Percentiles rank a stretch among this genome's conserved stretches.
These are phyloP conservation scores for Temnothorax ravouxi DNA, from an alignment of 2,888 invertebrate species.

Conservation along the genomic window DNA sequence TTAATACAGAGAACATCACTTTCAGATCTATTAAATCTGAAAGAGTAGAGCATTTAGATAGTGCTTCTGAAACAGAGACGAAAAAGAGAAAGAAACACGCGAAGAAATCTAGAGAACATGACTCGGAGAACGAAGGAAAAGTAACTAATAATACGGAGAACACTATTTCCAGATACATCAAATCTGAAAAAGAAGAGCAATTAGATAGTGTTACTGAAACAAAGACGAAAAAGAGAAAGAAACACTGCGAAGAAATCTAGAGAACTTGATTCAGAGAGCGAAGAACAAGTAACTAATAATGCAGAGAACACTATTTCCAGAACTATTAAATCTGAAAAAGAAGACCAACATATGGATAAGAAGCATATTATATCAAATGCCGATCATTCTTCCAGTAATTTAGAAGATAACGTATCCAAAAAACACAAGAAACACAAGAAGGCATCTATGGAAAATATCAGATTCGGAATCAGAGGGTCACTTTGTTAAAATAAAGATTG, in stretches of 20 bases:
- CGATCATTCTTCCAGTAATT: constrained; percentile 4
- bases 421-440: constrained; percentile 39
- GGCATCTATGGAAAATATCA: background rate
- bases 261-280: constrained; percentile 1
- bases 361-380: background rate
- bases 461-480: background rate
- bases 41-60: background rate
- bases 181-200: constrained; percentile 21
- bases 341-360: constrained; percentile 16
- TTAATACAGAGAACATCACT: too few relatives aligned
- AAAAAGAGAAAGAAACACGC: constrained; percentile 46
- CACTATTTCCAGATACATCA: background rate
- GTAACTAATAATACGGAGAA: constrained; percentile 13
- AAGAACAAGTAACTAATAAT: background rate
- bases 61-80: background rate
- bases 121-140: background rate
- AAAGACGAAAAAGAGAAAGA: constrained; percentile 43
- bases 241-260: constrained; percentile 42
- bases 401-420: background rate
- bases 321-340: background rate
- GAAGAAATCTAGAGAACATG: constrained; percentile 24
- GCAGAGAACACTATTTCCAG: background rate
- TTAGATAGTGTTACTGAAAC: background rate
- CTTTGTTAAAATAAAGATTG: constrained; percentile 28
- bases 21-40: too few relatives aligned